Evolutionary conservation across 2,888 invertebrate genomes (phyloP).

Genomic region (Euproctis similis): DNA sequence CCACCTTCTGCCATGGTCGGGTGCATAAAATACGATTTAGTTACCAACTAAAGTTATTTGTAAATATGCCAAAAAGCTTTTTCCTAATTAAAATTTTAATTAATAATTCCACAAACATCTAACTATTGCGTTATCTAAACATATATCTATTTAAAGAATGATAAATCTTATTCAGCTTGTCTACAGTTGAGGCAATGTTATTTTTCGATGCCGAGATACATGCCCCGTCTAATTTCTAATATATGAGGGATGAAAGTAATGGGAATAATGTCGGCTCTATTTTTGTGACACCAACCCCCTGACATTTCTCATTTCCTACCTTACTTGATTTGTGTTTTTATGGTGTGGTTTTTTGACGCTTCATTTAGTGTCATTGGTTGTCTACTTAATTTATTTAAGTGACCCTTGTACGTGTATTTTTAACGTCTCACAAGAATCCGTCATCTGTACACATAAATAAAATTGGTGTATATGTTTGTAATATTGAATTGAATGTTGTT

Average conservation of each 20-base stretch:
- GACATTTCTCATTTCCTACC: constrained; percentile 36
- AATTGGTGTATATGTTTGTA: too few species aligned
- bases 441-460: too few species aligned
- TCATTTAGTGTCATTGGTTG: not conserved
- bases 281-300: constrained; percentile 29
- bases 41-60: too few species aligned
- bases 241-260: constrained; percentile 27
- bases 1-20: too few species aligned
- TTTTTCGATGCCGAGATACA: constrained; percentile 15
- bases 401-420: too few species aligned
- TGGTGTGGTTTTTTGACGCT: not conserved
- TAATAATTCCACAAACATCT: not conserved
- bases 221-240: constrained; percentile 31
- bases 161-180: not conserved
- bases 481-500: too few species aligned
- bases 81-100: too few species aligned
- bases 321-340: not conserved
- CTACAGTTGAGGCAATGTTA: too few species aligned
- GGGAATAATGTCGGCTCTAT: constrained; percentile 23
- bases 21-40: too few species aligned
- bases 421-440: too few species aligned
- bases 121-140: not conserved
- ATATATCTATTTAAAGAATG: not conserved
- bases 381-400: too few species aligned
- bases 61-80: too few species aligned